phyloP scores from a whole-genome alignment of 2,113 vertebrate species.

The Nyctibius bracteatus region DNA sequence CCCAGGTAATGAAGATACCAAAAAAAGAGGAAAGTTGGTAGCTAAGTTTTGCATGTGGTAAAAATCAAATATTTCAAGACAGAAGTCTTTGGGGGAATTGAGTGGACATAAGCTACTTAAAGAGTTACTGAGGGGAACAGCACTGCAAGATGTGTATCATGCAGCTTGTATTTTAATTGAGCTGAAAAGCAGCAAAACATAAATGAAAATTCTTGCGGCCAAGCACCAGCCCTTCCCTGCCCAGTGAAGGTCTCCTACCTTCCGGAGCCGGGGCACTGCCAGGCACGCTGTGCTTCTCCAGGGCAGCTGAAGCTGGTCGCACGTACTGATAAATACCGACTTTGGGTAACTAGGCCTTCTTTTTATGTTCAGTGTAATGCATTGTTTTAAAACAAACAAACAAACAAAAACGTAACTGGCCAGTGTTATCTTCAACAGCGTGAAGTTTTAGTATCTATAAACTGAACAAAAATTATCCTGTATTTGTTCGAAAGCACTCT shows the following conservation, averaged over 20 bases:
- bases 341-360: background rate
- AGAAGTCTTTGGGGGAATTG: background rate
- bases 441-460: background rate
- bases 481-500: background rate
- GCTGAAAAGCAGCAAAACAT: background rate
- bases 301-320: background rate
- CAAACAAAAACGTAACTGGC: background rate
- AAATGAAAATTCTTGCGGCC: background rate
- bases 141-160: background rate
- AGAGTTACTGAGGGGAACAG: background rate
- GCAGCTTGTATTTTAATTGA: background rate
- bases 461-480: background rate
- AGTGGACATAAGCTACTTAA: background rate
- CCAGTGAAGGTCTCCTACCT: background rate
- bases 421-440: background rate
- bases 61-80: background rate
- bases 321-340: fast-evolving
- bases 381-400: background rate
- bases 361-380: background rate
- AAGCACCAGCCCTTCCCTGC: background rate
- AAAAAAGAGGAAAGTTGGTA: background rate
- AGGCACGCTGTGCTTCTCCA: background rate
- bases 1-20: background rate
- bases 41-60: background rate
- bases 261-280: fast-evolving